These are phyloP conservation scores for Cercocebus atys DNA, from an alignment of 2,113 vertebrate genomes.

Conservation along the genomic window DNA sequence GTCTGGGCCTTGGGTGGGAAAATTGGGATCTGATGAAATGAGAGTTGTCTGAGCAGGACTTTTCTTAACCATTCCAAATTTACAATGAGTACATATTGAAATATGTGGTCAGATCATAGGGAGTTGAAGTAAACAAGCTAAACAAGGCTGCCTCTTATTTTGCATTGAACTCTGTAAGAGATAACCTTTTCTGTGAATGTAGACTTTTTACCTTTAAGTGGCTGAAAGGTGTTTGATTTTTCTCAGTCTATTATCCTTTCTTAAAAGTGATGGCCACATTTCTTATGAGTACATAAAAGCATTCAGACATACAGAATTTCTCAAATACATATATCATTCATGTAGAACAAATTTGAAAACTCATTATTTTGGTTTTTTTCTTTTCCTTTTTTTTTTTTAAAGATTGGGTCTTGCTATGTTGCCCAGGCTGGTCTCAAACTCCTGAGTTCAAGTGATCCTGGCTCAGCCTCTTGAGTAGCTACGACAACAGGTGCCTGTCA, in stretches of 20 bases:
- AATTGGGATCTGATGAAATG: slow-evolving; percentile 60
- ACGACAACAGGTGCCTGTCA: neutral
- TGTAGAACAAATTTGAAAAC: neutral
- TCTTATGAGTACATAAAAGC: neutral
- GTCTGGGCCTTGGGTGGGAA: slow-evolving; percentile 58
- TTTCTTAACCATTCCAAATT: slow-evolving; percentile 51
- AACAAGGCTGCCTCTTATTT: neutral
- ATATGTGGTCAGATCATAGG: neutral
- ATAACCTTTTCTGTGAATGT: neutral
- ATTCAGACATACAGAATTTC: neutral
- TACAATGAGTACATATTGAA: neutral
- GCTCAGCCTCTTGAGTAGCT: too few species aligned
- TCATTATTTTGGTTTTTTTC: neutral
- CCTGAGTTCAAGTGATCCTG: neutral
- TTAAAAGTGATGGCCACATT: neutral
- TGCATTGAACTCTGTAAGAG: neutral
- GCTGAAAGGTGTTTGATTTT: neutral
- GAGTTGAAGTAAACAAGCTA: neutral
- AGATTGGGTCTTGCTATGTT: neutral
- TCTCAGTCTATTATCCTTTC: neutral
- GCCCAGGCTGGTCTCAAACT: neutral
- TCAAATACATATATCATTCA: neutral
- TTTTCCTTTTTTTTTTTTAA: neutral
- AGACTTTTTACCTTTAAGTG: slow-evolving; percentile 11
- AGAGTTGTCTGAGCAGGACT: slow-evolving; percentile 55